These are phyloP conservation scores for Bagarius yarrelli DNA, from an alignment of 2,113 vertebrate species.

Conservation along the genomic window DNA sequence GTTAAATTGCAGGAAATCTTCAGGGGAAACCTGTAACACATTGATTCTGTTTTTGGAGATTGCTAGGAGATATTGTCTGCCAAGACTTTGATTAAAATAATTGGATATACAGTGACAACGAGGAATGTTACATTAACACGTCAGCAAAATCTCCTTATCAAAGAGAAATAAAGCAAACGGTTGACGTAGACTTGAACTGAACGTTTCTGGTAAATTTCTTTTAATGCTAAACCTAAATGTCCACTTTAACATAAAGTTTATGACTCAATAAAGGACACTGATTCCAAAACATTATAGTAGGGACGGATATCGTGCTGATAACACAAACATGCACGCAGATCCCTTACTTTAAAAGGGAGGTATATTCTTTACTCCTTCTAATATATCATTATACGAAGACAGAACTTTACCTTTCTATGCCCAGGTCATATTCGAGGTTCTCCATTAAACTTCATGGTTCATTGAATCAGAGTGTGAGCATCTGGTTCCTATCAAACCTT, in stretches of 20 bases:
- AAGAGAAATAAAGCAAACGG: not conserved
- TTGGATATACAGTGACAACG: not conserved
- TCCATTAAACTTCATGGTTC: slow-evolving; percentile 54
- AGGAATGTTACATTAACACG: not conserved
- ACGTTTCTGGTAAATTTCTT: not conserved
- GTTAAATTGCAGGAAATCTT: slow-evolving; percentile 40
- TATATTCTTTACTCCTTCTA: slow-evolving; percentile 36
- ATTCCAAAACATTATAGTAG: slow-evolving; percentile 2
- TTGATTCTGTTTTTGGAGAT: slow-evolving; percentile 31
- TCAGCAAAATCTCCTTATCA: slow-evolving; percentile 2
- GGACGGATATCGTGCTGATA: slow-evolving; percentile 22
- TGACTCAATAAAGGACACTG: not conserved
- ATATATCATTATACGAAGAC: slow-evolving; percentile 48
- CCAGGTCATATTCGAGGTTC: slow-evolving; percentile 48
- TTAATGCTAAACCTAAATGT: not conserved
- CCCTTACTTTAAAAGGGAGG: slow-evolving; percentile 33
- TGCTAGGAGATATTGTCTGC: slow-evolving; percentile 2
- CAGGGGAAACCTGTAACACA: slow-evolving; percentile 16
- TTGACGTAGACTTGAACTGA: not conserved
- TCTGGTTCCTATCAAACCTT: slow-evolving; percentile 53
- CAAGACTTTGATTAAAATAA: slow-evolving; percentile 26
- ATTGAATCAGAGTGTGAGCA: slow-evolving; percentile 53
- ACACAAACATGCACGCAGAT: slow-evolving; percentile 32
- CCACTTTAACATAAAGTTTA: not conserved
- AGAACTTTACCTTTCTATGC: slow-evolving; percentile 52